Conservation (phyloP, 2,797 vertebrate genomes). For the Margarornis squamiger region DNA sequence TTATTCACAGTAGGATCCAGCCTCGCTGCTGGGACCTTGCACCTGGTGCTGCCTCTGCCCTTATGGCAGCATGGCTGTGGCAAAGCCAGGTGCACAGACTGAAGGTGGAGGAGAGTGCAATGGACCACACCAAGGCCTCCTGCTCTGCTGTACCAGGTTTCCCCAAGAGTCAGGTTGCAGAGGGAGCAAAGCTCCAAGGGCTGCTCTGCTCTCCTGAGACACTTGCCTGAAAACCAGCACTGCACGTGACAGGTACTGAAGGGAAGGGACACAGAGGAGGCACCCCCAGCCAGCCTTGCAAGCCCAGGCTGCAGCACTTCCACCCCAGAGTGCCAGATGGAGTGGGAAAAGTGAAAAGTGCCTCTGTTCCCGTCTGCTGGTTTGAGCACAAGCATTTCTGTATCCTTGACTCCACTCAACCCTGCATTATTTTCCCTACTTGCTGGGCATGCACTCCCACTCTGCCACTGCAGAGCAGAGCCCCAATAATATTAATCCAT, state of each 20-base stretch:
- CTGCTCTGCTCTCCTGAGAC: background rate
- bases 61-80: background rate
- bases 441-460: background rate
- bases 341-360: accelerated
- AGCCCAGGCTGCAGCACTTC: background rate
- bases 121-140: too few species aligned
- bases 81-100: accelerated
- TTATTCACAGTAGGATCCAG: background rate
- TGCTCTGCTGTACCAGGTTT: background rate
- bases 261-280: too few species aligned
- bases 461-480: background rate
- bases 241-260: accelerated
- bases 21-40: accelerated
- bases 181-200: background rate
- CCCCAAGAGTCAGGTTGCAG: too few species aligned
- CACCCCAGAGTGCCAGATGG: accelerated
- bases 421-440: background rate
- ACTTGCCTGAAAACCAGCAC: accelerated
- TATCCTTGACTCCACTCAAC: background rate
- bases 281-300: accelerated
- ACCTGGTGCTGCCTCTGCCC: accelerated
- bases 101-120: background rate
- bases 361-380: accelerated
- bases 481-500: background rate
- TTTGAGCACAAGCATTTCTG: background rate